Evolutionary conservation across 2,113 vertebrate species (phyloP).

Genomic region (Gavialis gangeticus): DNA sequence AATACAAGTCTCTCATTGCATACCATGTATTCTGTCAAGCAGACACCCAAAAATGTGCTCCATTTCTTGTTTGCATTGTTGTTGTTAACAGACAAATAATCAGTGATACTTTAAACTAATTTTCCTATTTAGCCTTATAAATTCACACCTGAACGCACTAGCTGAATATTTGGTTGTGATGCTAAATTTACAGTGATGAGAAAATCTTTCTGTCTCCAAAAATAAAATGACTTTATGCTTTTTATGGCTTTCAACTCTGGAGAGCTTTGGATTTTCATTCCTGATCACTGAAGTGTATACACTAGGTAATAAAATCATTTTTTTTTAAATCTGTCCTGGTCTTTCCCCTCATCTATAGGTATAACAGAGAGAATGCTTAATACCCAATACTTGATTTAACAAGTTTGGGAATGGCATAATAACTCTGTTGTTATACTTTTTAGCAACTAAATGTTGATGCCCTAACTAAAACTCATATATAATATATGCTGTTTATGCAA

Average conservation of each 20-base stretch:
- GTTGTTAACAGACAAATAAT: not conserved
- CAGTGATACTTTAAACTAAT: not conserved
- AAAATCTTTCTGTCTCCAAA: not conserved
- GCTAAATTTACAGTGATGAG: not conserved
- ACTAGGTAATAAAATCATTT: not conserved
- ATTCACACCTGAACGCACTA: not conserved
- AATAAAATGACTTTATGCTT: not conserved
- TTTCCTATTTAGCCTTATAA: not conserved
- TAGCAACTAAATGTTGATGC: not conserved
- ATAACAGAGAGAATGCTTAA: not conserved
- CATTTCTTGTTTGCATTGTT: not conserved
- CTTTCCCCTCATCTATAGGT: not conserved
- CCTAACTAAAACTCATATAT: not conserved
- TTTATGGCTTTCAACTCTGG: not conserved
- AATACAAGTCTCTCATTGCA: not conserved
- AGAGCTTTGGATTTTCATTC: slow-evolving; percentile 31
- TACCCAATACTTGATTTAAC: not conserved
- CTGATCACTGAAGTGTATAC: not conserved
- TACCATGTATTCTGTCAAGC: not conserved
- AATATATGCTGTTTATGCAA: not conserved
- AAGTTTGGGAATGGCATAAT: not conserved
- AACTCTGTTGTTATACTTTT: not conserved
- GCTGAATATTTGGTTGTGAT: not conserved
- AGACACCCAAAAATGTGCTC: not conserved
- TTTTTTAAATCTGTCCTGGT: not conserved